phyloP scores from a whole-genome alignment of 1,140 invertebrate species.

The Lithobius niger region DNA sequence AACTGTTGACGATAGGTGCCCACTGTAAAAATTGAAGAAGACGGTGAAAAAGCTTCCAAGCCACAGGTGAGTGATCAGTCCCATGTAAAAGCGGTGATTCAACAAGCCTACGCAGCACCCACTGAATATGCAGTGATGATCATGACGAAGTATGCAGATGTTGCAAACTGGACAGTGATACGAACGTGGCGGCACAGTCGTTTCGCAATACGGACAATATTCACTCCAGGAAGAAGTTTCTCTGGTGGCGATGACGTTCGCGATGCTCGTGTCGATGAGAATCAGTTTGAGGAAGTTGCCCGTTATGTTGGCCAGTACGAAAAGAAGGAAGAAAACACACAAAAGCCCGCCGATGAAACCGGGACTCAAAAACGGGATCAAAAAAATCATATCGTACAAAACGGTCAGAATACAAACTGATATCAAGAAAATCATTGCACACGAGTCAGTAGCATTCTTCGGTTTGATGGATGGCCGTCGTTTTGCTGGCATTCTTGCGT shows the following conservation, averaged over 20 bases:
- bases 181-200: slow-evolving; percentile 63
- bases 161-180: slow-evolving; percentile 77
- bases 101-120: slow-evolving; percentile 77
- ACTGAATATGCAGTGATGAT: slow-evolving; percentile 89
- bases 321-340: background rate
- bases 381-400: background rate
- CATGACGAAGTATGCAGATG: slow-evolving; percentile 71
- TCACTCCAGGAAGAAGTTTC: slow-evolving; percentile 47
- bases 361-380: background rate
- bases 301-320: slow-evolving; percentile 41
- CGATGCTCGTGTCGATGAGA: slow-evolving; percentile 44
- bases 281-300: slow-evolving; percentile 58
- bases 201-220: slow-evolving; percentile 61
- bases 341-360: background rate
- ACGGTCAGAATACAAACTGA: too few relatives aligned
- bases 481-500: too few relatives aligned
- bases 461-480: too few relatives aligned
- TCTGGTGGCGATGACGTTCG: slow-evolving; percentile 27
- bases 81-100: slow-evolving; percentile 78
- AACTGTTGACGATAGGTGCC: slow-evolving; percentile 15
- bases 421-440: too few relatives aligned
- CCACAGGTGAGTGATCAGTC: slow-evolving; percentile 65
- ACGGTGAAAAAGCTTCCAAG: slow-evolving; percentile 50
- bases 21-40: slow-evolving; percentile 42
- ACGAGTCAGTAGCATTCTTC: too few relatives aligned